Base-by-base conservation (phyloP, 2,888 invertebrate genomes). In the Cephus pygmeus region DNA sequence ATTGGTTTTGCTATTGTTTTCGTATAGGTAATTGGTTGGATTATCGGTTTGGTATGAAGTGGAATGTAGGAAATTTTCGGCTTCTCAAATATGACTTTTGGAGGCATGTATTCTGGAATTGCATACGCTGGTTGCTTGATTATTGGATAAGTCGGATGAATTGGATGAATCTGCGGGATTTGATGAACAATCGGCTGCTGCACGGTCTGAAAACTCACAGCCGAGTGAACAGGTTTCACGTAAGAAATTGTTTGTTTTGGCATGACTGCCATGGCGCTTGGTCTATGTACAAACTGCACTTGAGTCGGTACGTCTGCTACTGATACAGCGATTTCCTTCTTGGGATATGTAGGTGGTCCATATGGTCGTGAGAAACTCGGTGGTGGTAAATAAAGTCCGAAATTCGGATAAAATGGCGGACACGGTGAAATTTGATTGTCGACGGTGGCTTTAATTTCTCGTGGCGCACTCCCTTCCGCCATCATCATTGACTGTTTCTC, bases 341-440 rank as follows among this genome's bases (percentile, higher is more conserved):
- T 87, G 40, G 85, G 83, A 69, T 87, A 86, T 4, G 80, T 75
- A 12, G 84, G 83, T 31, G 83, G 83, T 30, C 81, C 81, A 76
- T 85, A 83, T 1, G 88, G 86, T 69, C 87, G 87, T 33, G 81
- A 79, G 34, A 82, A 78, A 68, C 86, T 74, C 11, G 85, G 80
- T 1, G 85, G 82, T 4, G 82, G 81, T 4, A 84, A 78, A 69
- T 87, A 86, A 12, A 79, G 76, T 4, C 83, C 81, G 12, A 81
- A 75, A 75, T 86, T 80, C 23, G 87, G 85, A 75, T 86, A 86
- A 31, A 81, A 80, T 12, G 88, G 87, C 4, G 89, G 90, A 80
- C 91, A 91, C 0, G 91, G 90, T 23, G 85, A 79, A 12, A 79
- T 79, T 11, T 77, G 76, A 9, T 88, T 56, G 9, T 9, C 23